A percentile compares a stretch with the other conserved stretches of the same genome.
These are phyloP conservation scores for Parauchenoglanis punctatus DNA, from an alignment of 2,797 vertebrate species.

Conservation along the genomic window DNA sequence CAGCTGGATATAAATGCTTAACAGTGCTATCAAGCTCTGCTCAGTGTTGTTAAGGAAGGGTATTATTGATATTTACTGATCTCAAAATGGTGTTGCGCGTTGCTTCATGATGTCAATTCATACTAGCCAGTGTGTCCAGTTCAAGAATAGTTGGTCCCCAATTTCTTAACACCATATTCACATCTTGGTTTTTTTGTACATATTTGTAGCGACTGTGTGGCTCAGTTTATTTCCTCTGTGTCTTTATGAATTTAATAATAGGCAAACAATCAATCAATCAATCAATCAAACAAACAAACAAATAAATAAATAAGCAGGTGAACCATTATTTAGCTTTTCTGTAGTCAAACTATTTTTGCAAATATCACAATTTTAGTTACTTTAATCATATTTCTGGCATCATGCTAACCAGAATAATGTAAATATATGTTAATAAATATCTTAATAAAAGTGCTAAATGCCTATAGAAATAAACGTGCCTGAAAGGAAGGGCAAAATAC, in stretches of 20 bases:
- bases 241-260: neutral
- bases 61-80: neutral
- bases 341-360: neutral
- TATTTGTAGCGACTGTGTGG: neutral
- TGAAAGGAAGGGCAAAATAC: neutral
- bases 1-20: neutral
- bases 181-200: neutral
- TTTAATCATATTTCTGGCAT: neutral
- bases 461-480: neutral
- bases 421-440: too few species aligned
- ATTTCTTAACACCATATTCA: neutral
- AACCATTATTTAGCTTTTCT: neutral
- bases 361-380: neutral
- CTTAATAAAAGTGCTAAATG: neutral
- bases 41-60: neutral
- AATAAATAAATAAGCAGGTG: neutral
- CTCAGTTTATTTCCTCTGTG: neutral
- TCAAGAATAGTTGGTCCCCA: neutral
- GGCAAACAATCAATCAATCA: neutral
- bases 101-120: neutral
- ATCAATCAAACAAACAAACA: too few species aligned
- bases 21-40: neutral
- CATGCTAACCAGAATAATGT: neutral
- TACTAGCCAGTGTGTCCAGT: neutral
- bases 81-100: neutral